These are phyloP conservation scores for Coelinius sp. DNA, from an alignment of 2,888 invertebrate genomes.

Conservation along the genomic window DNA sequence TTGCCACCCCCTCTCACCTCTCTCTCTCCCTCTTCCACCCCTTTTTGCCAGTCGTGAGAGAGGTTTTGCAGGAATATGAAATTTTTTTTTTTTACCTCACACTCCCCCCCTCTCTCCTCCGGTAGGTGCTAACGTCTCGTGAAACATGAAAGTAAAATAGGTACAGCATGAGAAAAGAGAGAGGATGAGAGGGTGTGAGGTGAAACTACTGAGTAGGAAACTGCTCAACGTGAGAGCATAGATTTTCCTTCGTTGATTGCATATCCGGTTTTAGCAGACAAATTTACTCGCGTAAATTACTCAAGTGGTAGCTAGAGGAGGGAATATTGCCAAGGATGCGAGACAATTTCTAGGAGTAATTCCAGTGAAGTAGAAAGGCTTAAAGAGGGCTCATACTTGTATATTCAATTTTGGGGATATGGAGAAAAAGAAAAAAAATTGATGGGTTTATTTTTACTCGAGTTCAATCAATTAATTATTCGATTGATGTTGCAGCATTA, in stretches of 20 bases:
- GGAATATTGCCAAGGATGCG: neutral
- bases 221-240: constrained; percentile 14
- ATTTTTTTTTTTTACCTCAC: constrained; percentile 46
- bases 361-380: neutral
- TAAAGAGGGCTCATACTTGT: neutral
- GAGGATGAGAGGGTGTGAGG: constrained; percentile 34
- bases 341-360: constrained; percentile 19
- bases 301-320: neutral
- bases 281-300: constrained; percentile 20
- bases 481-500: too few relatives aligned
- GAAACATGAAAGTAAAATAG: constrained; percentile 29
- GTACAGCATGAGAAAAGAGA: constrained; percentile 22
- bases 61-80: constrained; percentile 48
- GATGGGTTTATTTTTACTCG: neutral
- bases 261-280: constrained; percentile 18
- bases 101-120: constrained; percentile 34
- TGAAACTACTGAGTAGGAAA: constrained; percentile 32
- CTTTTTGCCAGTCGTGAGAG: too few relatives aligned
- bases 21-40: too few relatives aligned
- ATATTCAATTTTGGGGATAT: neutral
- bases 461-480: too few relatives aligned
- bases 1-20: constrained; percentile 38
- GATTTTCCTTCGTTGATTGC: constrained; percentile 22
- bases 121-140: constrained; percentile 49
- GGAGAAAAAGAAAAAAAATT: neutral